Conservation (phyloP, 2,888 invertebrate genomes). For the Odontomyia ornata region DNA sequence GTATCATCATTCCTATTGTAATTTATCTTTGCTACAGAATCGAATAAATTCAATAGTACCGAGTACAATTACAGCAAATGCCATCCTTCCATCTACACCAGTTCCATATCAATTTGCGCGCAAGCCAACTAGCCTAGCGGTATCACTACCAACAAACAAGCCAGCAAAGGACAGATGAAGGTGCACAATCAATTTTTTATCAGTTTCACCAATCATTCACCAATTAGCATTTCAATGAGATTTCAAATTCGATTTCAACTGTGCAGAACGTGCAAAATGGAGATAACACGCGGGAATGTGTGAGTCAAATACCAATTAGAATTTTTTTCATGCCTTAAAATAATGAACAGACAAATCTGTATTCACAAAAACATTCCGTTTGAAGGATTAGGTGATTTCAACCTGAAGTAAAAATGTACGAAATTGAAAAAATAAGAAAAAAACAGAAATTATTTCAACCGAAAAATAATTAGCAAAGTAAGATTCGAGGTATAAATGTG, state of each 20-base stretch:
- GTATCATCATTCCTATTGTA: neutral
- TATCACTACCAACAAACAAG: too few relatives aligned
- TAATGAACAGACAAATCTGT: neutral
- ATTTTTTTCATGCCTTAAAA: neutral
- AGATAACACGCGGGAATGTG: neutral
- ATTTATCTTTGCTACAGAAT: constrained; percentile 26
- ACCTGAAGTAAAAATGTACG: neutral
- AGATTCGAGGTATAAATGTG: neutral
- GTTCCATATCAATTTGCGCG: constrained; percentile 22
- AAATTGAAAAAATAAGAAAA: neutral
- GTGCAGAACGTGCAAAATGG: neutral
- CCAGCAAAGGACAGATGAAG: constrained; percentile 12
- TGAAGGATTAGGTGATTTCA: neutral
- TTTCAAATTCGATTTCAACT: constrained; percentile 21
- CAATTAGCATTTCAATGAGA: constrained; percentile 45
- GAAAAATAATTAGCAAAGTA: constrained; percentile 28
- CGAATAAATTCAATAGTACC: neutral
- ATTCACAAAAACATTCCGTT: neutral
- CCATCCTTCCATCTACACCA: neutral
- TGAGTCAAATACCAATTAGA: constrained; percentile 9
- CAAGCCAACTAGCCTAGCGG: neutral
- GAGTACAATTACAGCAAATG: neutral
- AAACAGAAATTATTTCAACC: neutral
- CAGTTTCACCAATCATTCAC: constrained; percentile 34
- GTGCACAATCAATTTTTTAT: constrained; percentile 38